phyloP scores from a whole-genome alignment of 2,113 vertebrate species.

The Hymenochirus boettgeri region DNA sequence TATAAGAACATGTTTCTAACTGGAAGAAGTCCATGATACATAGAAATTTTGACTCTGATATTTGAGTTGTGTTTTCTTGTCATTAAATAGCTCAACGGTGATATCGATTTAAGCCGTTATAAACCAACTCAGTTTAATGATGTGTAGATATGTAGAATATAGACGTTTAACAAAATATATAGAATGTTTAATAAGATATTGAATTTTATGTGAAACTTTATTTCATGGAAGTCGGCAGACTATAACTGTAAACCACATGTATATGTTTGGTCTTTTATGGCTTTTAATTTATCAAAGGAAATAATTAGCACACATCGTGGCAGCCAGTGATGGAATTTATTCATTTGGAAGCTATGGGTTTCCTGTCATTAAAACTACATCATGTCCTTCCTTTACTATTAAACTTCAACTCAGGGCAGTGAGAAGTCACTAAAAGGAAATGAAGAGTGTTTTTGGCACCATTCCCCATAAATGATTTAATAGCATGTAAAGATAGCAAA shows the following conservation, averaged over 20 bases:
- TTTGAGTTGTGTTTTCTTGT: background rate
- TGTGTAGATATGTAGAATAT: constrained; percentile 51
- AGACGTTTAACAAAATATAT: constrained; percentile 14
- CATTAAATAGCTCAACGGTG: background rate
- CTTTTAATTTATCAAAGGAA: constrained; percentile 83
- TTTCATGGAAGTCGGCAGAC: constrained; percentile 60
- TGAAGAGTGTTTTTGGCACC: constrained; percentile 74
- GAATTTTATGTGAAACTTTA: constrained; percentile 60
- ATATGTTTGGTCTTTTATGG: constrained; percentile 67
- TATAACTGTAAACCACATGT: constrained; percentile 70
- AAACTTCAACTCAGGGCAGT: constrained; percentile 76
- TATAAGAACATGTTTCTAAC: constrained; percentile 5
- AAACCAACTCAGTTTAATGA: constrained; percentile 23
- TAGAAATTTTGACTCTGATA: constrained; percentile 2
- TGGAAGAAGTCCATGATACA: background rate
- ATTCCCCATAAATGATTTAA: constrained; percentile 71
- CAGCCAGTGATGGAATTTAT: constrained; percentile 79
- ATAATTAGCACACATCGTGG: constrained; percentile 81
- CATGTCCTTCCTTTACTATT: constrained; percentile 84
- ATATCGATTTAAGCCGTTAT: background rate
- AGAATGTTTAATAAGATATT: constrained; percentile 53
- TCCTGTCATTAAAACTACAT: constrained; percentile 84
- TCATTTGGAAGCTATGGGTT: constrained; percentile 77
- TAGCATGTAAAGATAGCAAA: constrained; percentile 69
- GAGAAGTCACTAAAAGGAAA: constrained; percentile 82